phyloP scores from a whole-genome alignment of 2,888 invertebrate genomes.

The Phrixothrix hirtus region DNA sequence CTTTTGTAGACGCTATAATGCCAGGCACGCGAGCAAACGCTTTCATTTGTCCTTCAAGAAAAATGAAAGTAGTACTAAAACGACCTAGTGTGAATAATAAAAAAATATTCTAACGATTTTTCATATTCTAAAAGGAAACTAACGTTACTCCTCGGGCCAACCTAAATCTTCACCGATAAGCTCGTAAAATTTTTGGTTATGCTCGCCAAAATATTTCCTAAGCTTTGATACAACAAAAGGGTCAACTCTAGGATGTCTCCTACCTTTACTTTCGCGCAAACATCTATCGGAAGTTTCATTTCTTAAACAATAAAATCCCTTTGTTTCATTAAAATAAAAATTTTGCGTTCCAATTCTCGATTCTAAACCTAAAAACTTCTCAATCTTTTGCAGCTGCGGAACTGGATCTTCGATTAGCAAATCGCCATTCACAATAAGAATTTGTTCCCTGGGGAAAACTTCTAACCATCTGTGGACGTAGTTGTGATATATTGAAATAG shows the following conservation, averaged over 20 bases:
- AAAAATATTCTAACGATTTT: constrained; percentile 13
- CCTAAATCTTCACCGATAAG: constrained; percentile 90
- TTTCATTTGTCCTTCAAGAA: constrained; percentile 7
- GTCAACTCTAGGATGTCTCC: constrained; percentile 83
- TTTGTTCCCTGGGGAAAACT: constrained; percentile 87
- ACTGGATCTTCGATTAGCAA: constrained; percentile 88
- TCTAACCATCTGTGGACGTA: constrained; percentile 91
- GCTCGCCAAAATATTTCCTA: constrained; percentile 84
- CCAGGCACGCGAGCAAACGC: constrained; percentile 3
- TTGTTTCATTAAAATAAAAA: constrained; percentile 95
- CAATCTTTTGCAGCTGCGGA: constrained; percentile 82
- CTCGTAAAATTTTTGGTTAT: constrained; percentile 90
- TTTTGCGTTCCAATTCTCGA: constrained; percentile 77
- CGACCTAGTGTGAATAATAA: constrained; percentile 16
- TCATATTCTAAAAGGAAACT: constrained; percentile 23
- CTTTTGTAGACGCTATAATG: constrained; percentile 1
- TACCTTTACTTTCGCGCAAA: constrained; percentile 79
- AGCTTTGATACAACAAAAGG: constrained; percentile 78
- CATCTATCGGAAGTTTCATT: constrained; percentile 84
- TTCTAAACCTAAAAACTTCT: constrained; percentile 79
- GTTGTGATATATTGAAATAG: constrained; percentile 88
- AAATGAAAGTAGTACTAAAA: background rate
- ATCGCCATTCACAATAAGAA: constrained; percentile 94
- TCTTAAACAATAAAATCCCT: constrained; percentile 92
- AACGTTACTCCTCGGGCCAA: constrained; percentile 84